Percentiles rank a stretch among this genome's conserved stretches.
Conservation (phyloP, 2,113 vertebrate genomes). For the Pleuronectes platessa region DNA sequence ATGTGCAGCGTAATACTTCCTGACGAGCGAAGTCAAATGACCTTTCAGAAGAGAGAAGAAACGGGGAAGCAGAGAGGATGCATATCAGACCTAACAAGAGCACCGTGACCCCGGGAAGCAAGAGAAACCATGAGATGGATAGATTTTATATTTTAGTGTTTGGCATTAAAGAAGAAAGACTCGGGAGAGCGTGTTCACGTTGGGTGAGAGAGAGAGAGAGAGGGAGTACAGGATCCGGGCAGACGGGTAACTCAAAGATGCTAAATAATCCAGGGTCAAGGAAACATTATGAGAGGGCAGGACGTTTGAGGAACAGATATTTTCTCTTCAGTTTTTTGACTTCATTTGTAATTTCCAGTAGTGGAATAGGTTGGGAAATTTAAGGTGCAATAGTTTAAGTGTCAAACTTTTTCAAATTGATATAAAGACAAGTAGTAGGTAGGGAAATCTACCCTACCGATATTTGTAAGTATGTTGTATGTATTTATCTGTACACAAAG, state of each 20-base stretch:
- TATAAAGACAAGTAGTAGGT: too few species aligned
- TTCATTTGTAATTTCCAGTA: neutral
- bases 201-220: neutral
- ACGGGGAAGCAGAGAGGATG: neutral
- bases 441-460: too few species aligned
- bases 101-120: slow-evolving; percentile 16
- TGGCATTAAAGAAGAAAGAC: neutral
- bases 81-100: slow-evolving; percentile 28
- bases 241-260: neutral
- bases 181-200: too few species aligned
- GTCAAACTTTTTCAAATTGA: too few species aligned
- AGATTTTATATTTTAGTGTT: slow-evolving; percentile 1
- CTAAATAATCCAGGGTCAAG: too few species aligned
- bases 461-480: too few species aligned
- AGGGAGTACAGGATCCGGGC: neutral
- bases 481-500: too few species aligned
- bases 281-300: neutral
- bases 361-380: too few species aligned
- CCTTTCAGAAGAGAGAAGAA: neutral
- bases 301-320: neutral
- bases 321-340: neutral
- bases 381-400: too few species aligned
- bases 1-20: neutral
- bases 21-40: neutral
- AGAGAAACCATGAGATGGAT: slow-evolving; percentile 15